Evolutionary conservation across 1,140 invertebrate genomes (phyloP), one percentile per base, ranked within the genome.

Genomic region (Drosophila varians): DNA sequence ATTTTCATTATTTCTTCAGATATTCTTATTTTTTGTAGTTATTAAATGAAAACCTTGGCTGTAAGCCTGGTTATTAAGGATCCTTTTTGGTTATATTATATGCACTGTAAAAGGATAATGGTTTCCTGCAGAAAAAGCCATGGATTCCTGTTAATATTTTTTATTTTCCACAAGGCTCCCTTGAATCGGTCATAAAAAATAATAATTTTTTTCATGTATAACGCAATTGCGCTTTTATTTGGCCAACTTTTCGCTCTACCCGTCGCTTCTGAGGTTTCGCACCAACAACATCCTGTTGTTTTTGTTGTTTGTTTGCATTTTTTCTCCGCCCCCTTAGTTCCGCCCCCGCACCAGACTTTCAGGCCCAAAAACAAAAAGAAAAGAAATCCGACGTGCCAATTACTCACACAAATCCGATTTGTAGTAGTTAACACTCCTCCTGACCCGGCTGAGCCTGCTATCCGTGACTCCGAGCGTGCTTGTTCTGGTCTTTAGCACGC

Each of bases 391-490:
- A 65, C 82, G 75, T 87, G 79, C 84, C 84, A 89, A 89, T 89
- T 89, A 89, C 84, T 89, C 86, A 84, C 73, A 54, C 79, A 89
- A 89, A 89, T 89, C 84, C 84, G 84, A 89, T 89, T 89, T 89
- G 78, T 80, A 72, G 76, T 80, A 72, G 42, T 68, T 65, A 46
- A 51, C 53, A 42, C 18, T 56, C 34, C 51, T 26, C 53, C 65
- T 72, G 75, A 49, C 56, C 64, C 42, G 47, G 58, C 49, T 57
- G 16, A 40, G 47, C 56, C 28, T 36, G 69, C 65, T 49, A 74
- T 74, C 68, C 28, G 47, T 76, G 54, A 43, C 74, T 57, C 34
- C 40, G 49, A 18, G 42, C 54, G 23, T 28, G 34, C 65, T 34
- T 28, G 34, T 66, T 66, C 26, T 26, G 62, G 60, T 66, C 46